Evolutionary conservation across 2,797 vertebrate species (phyloP).

Genomic region (Gobionotothen gibberifrons): DNA sequence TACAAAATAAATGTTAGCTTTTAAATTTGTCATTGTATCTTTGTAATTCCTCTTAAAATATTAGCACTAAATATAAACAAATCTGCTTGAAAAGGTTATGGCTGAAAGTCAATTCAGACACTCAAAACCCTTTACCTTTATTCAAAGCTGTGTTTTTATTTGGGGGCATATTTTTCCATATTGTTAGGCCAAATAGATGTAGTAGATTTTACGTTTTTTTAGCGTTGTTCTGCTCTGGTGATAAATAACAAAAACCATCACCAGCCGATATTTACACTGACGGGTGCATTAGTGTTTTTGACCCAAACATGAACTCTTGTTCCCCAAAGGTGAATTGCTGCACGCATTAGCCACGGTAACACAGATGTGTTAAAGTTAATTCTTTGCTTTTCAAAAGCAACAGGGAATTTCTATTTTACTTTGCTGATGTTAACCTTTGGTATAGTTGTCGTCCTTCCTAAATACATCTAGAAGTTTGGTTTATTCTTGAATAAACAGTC

Average conservation of each 20-base stretch:
- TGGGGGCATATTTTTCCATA: accelerated
- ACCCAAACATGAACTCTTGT: not conserved
- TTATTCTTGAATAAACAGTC: too few species aligned
- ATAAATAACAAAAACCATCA: not conserved
- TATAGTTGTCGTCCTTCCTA: too few species aligned
- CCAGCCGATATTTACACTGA: not conserved
- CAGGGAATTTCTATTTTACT: too few species aligned
- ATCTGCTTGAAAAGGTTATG: not conserved
- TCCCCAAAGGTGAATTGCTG: not conserved
- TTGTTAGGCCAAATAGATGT: not conserved
- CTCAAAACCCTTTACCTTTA: not conserved
- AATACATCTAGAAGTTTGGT: not conserved
- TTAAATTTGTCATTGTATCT: not conserved
- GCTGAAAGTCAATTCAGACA: not conserved
- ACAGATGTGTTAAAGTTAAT: not conserved
- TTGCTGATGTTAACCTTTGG: too few species aligned
- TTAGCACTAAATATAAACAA: not conserved
- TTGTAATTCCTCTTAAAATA: not conserved
- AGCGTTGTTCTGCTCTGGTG: not conserved
- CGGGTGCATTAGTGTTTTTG: not conserved
- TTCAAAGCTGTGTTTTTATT: not conserved
- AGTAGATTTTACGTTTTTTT: not conserved
- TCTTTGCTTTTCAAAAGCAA: too few species aligned
- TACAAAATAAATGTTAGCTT: not conserved
- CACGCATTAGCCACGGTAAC: not conserved